Conservation (phyloP, 2,113 vertebrate species). For the Sylvia atricapilla region DNA sequence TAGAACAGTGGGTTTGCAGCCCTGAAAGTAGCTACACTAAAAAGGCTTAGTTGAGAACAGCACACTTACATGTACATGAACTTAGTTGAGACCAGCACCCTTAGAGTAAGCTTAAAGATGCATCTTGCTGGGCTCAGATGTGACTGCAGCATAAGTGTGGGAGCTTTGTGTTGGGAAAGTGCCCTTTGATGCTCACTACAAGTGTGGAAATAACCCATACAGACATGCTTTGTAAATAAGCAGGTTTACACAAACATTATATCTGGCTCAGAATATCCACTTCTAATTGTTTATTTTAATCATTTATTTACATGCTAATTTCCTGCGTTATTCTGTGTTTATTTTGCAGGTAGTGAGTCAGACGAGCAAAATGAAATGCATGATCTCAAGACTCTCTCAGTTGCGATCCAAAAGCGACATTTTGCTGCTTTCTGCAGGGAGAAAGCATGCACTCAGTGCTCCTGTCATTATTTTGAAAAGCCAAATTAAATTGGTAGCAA, state of each 20-base stretch:
- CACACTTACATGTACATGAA: too few species aligned
- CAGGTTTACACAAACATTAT: background rate
- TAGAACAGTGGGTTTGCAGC: background rate
- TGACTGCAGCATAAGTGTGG: background rate
- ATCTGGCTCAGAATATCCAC: background rate
- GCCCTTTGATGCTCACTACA: background rate
- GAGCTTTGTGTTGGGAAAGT: background rate
- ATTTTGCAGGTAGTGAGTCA: background rate
- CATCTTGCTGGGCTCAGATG: background rate
- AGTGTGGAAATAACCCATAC: background rate
- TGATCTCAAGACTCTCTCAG: background rate
- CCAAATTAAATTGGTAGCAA: background rate
- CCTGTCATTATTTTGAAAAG: background rate
- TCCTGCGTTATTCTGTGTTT: background rate
- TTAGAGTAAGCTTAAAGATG: background rate
- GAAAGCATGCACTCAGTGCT: rapidly evolving
- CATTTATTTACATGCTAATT: background rate
- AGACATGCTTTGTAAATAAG: background rate
- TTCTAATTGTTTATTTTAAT: background rate
- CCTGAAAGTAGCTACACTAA: background rate
- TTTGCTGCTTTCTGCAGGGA: background rate
- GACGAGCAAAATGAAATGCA: background rate
- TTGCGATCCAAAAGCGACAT: rapidly evolving
- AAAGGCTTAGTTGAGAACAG: background rate
- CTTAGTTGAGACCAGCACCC: background rate